Evolutionary conservation across 2,797 vertebrate species (phyloP), one percentile per base, ranked within the genome.

Genomic region (Spondyliosoma cantharus): DNA sequence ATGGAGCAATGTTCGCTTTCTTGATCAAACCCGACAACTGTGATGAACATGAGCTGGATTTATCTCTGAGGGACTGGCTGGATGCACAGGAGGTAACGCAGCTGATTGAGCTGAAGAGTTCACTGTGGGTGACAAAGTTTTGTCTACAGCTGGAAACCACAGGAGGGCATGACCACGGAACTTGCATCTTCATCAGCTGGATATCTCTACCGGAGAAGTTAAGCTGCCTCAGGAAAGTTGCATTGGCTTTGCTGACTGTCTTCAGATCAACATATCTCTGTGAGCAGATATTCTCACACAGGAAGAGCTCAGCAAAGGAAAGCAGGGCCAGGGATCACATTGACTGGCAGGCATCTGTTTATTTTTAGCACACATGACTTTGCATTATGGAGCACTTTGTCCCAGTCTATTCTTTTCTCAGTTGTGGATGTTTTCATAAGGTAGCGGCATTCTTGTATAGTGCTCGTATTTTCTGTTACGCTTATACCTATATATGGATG

Each of bases 271-370:
- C 63, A 20, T 77, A 77, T 29, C 50, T 82, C 13, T 76, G 61
- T 67, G 71, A 72, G 61, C 66, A 75, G 58, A 70, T 77, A 70
- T 78, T 80, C 9, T 83, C 59, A 3, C 64, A 78, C 29, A 71
- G 74, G 71, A 81, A 79, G n/a, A 29, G 73, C 62, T 80, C 62
- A 71, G 57, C 57, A 22, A 63, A 52, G 27, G 5, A 66, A 56
- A 76, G 61, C 53, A 71, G 12, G 48, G 48, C 46, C 27, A 75
- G 81, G 42, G 54, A 54, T 71, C 59, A 59, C 19, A 71, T 14
- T 74, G 59, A 64, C 49, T 64, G 54, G 46, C 49, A 64, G 67
- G 60, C 32, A 65, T 29, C 46, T 53, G 19, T 52, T 43, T 37
- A 13, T 37, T 37, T 37, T 1, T 11, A 37, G 4, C 27, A 66